A percentile compares a stretch with the other conserved stretches of the same genome.
Evolutionary conservation across 2,888 invertebrate species (phyloP).

Genomic region (Metacarcinus magister): DNA sequence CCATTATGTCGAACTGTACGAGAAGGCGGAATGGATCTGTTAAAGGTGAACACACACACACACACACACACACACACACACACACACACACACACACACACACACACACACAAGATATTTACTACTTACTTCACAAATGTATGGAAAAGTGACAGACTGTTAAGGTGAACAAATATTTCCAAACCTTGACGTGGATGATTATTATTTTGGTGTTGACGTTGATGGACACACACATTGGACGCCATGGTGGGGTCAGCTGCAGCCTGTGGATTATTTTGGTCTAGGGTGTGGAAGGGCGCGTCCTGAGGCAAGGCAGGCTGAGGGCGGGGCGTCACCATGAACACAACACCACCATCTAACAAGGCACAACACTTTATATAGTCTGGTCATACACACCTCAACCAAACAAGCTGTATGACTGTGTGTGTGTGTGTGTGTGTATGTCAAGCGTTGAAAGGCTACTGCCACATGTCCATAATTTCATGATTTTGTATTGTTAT

Average conservation of each 20-base stretch:
- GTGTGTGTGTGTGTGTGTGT: too few relatives aligned
- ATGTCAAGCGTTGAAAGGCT: too few relatives aligned
- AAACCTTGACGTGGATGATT: background rate
- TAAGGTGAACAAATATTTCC: background rate
- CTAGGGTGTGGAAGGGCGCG: background rate
- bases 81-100: slow-evolving; percentile 4
- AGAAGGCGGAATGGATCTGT: background rate
- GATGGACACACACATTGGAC: background rate
- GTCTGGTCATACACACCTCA: too few relatives aligned
- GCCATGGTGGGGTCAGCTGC: background rate
- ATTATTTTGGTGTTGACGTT: background rate
- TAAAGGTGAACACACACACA: slow-evolving; percentile 6
- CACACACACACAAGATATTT: background rate
- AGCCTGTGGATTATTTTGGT: background rate
- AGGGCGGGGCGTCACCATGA: background rate
- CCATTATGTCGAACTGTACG: too few relatives aligned
- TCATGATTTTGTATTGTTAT: too few relatives aligned
- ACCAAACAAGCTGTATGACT: too few relatives aligned
- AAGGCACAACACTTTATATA: background rate
- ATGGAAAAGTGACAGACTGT: background rate
- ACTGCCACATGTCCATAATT: too few relatives aligned
- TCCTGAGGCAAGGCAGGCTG: background rate
- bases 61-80: slow-evolving; percentile 51
- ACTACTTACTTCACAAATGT: background rate
- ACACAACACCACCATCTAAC: background rate